A percentile compares a stretch with the other conserved stretches of the same genome.
These are phyloP conservation scores for Erpetoichthys calabaricus DNA, from an alignment of 2,797 vertebrate species.

Conservation along the genomic window DNA sequence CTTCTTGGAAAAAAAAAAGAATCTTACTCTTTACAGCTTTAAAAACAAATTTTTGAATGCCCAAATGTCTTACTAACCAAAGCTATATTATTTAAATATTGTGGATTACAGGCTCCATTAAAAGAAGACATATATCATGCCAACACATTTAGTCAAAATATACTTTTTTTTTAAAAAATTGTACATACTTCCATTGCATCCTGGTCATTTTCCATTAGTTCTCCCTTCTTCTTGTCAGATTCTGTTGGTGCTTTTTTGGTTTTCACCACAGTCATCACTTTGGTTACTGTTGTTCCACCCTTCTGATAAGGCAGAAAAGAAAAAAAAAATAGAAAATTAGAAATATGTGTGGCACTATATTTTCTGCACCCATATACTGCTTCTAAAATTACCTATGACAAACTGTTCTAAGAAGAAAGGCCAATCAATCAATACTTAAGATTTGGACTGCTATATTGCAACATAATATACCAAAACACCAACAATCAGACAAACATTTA, in stretches of 20 bases:
- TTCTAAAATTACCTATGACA: neutral
- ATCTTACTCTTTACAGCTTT: neutral
- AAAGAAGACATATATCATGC: no score
- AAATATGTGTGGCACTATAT: neutral
- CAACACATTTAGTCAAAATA: no score
- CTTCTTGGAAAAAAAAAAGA: neutral
- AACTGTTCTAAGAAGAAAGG: no score
- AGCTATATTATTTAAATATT: no score
- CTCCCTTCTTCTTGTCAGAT: slow-evolving; percentile 89
- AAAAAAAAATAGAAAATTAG: no score
- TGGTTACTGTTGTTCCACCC: slow-evolving; percentile 77
- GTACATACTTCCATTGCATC: slow-evolving; percentile 89
- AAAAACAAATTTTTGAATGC: no score
- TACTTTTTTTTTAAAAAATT: slow-evolving; percentile 1
- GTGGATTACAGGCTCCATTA: no score
- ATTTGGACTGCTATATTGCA: no score
- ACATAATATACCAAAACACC: no score
- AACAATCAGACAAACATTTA: no score
- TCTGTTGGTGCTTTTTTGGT: slow-evolving; percentile 74
- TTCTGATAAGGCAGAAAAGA: slow-evolving; percentile 46
- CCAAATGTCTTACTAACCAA: no score
- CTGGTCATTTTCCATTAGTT: slow-evolving; percentile 97
- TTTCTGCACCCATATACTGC: neutral
- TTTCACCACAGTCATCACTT: slow-evolving; percentile 85
- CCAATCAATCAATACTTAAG: no score